Conservation (phyloP, 1,140 invertebrate genomes). For the Chelonus insularis region DNA sequence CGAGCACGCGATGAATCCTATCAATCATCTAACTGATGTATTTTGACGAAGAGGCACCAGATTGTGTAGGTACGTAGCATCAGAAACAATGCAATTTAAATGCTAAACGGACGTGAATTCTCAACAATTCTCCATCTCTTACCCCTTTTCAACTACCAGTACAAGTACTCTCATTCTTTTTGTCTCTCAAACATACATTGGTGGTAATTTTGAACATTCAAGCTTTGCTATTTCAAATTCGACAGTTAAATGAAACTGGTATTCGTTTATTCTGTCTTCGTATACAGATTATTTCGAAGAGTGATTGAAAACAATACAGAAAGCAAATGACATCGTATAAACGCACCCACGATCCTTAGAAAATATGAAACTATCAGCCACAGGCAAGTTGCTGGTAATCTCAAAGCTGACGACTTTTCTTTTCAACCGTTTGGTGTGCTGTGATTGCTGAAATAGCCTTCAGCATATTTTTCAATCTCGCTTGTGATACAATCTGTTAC, state of each 20-base stretch:
- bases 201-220: slow-evolving; percentile 2
- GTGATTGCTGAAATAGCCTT: slow-evolving; percentile 14
- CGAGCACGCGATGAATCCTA: slow-evolving; percentile 27
- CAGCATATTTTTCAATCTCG: slow-evolving; percentile 5
- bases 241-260: slow-evolving; percentile 50
- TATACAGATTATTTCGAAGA: slow-evolving; percentile 1
- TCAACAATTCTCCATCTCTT: neutral
- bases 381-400: slow-evolving; percentile 12
- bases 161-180: neutral
- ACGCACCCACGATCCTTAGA: neutral
- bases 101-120: slow-evolving; percentile 44
- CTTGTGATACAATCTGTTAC: neutral
- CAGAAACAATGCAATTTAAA: slow-evolving; percentile 54
- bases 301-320: neutral
- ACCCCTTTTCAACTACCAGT: neutral
- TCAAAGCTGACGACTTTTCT: neutral
- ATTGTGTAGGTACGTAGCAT: slow-evolving; percentile 32
- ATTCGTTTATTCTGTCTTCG: slow-evolving; percentile 45
- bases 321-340: slow-evolving; percentile 11
- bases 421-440: neutral
- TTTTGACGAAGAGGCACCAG: slow-evolving; percentile 2
- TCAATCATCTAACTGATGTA: slow-evolving; percentile 31
- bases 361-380: neutral
- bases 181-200: neutral
- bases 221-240: slow-evolving; percentile 46